phyloP scores from a whole-genome alignment of 2,797 vertebrate genomes.

The Schizothorax lantsangensis region DNA sequence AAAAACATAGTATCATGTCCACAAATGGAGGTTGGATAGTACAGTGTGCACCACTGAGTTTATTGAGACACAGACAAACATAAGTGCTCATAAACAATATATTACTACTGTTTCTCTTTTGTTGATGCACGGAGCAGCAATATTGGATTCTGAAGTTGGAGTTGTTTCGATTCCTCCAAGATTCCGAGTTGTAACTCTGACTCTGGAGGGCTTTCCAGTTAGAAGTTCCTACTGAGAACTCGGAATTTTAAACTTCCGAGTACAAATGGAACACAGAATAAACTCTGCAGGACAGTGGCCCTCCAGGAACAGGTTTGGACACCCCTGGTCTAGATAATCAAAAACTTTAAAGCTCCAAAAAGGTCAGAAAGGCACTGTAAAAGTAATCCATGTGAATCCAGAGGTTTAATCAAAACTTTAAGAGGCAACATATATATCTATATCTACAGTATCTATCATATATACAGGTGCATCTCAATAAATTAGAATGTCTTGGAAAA shows the following conservation, averaged over 20 bases:
- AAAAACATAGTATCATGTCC: not conserved
- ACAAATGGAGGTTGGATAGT: not conserved
- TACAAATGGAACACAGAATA: not conserved
- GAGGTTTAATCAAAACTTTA: not conserved
- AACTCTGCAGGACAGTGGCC: not conserved
- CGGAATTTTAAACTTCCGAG: not conserved
- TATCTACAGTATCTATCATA: too few relatives aligned
- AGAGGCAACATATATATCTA: not conserved
- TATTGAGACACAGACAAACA: not conserved
- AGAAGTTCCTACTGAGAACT: not conserved
- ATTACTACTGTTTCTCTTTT: too few relatives aligned
- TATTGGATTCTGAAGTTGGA: too few relatives aligned
- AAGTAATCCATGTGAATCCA: not conserved
- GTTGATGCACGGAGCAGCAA: too few relatives aligned
- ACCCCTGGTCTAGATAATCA: conserved; percentile 4
- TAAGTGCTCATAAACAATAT: too few relatives aligned
- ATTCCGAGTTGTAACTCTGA: too few relatives aligned
- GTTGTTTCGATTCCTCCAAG: too few relatives aligned
- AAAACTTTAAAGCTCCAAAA: not conserved
- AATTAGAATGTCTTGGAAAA: too few relatives aligned
- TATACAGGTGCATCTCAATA: too few relatives aligned
- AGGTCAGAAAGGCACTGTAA: not conserved
- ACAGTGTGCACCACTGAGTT: not conserved
- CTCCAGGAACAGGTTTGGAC: not conserved
- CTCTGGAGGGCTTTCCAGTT: too few relatives aligned